Evolutionary conservation across 2,888 invertebrate genomes (phyloP).

Genomic region (Coelinius sp.): DNA sequence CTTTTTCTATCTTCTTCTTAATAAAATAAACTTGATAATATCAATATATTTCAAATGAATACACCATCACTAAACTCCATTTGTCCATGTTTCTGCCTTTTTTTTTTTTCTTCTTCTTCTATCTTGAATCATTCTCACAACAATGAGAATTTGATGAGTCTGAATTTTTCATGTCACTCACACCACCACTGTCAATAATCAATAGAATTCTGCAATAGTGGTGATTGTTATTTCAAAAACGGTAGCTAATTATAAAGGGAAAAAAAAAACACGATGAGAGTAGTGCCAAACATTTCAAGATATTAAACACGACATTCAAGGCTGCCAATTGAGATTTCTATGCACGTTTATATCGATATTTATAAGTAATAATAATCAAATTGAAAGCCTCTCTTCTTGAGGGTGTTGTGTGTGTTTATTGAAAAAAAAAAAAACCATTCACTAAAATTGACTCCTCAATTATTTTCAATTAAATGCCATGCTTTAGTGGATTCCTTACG

Average conservation of each 20-base stretch:
- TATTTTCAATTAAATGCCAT: no score
- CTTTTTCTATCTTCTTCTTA: no score
- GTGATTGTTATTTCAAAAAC: neutral
- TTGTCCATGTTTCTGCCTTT: neutral
- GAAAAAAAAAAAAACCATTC: neutral
- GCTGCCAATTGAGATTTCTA: neutral
- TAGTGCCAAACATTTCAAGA: constrained; percentile 3
- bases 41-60: no score
- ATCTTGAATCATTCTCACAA: neutral
- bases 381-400: neutral
- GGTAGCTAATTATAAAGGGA: neutral
- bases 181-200: neutral
- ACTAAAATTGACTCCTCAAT: neutral
- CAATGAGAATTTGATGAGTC: neutral
- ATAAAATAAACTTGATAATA: no score
- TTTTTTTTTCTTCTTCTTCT: no score
- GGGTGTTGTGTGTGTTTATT: neutral
- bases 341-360: neutral
- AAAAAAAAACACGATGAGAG: neutral
- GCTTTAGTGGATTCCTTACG: neutral
- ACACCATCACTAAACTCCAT: no score
- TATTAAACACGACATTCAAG: neutral
- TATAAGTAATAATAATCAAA: no score
- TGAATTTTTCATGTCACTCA: neutral
- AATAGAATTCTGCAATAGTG: neutral